Conservation (phyloP, 2,113 vertebrate genomes). For the Epinephelus moara region DNA sequence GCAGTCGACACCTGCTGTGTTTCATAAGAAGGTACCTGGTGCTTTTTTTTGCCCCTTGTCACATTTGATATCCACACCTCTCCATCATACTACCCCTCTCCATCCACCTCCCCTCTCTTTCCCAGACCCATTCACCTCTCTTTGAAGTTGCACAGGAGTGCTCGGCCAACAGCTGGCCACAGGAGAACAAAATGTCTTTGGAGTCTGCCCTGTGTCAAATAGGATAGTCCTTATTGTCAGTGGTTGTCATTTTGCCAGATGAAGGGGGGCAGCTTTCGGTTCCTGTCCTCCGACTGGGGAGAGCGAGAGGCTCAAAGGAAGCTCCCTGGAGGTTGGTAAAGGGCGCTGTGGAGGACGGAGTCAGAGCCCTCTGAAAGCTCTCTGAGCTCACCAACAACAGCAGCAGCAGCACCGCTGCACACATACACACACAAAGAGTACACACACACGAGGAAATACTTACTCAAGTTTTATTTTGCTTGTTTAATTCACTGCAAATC, state of each 20-base stretch:
- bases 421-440: not conserved
- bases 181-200: slow-evolving; percentile 54
- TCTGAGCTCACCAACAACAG: slow-evolving; percentile 2
- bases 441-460: not conserved
- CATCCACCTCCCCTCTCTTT: not conserved
- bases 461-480: no score
- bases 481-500: no score
- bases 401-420: not conserved
- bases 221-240: slow-evolving; percentile 38
- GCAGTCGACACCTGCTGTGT: slow-evolving; percentile 15
- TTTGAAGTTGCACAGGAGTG: slow-evolving; percentile 67
- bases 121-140: slow-evolving; percentile 47
- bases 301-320: slow-evolving; percentile 57
- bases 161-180: slow-evolving; percentile 46
- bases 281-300: slow-evolving; percentile 43
- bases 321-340: slow-evolving; percentile 63
- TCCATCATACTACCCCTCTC: slow-evolving; percentile 20
- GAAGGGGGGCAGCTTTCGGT: slow-evolving; percentile 24
- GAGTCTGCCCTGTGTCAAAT: slow-evolving; percentile 65
- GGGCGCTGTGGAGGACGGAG: slow-evolving; percentile 45
- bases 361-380: slow-evolving; percentile 21
- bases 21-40: slow-evolving; percentile 29
- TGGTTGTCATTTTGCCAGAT: slow-evolving; percentile 60
- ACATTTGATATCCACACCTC: slow-evolving; percentile 14
- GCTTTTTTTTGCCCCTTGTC: slow-evolving; percentile 24